Percentiles rank a stretch among this genome's conserved stretches.
Evolutionary conservation across 2,113 vertebrate genomes (phyloP).

Genomic region (Poicephalus gulielmi): DNA sequence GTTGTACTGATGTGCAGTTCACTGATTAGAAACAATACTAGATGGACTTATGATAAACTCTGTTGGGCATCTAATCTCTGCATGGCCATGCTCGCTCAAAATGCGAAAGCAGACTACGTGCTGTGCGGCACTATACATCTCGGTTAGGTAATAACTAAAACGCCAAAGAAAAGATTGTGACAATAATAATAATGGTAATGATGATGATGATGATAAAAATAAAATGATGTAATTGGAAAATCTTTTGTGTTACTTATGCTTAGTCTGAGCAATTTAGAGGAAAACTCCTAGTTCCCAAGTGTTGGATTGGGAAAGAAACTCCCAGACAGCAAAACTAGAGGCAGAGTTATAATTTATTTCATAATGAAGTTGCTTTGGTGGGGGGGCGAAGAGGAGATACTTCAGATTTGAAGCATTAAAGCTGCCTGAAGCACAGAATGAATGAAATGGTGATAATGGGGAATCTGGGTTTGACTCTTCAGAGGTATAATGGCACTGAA

Average conservation of each 20-base stretch:
- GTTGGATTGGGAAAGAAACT: background rate
- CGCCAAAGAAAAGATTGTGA: background rate
- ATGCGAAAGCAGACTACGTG: constrained; percentile 51
- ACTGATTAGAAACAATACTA: constrained; percentile 47
- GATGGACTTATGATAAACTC: constrained; percentile 61
- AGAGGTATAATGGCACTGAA: background rate
- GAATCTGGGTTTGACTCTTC: background rate
- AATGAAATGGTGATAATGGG: background rate
- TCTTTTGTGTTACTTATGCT: background rate
- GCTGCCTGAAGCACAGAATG: background rate
- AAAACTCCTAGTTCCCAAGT: background rate
- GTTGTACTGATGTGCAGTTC: constrained; percentile 19
- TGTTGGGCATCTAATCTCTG: constrained; percentile 68
- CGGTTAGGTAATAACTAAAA: constrained; percentile 39
- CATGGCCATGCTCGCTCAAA: constrained; percentile 34
- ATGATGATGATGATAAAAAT: constrained; percentile 25
- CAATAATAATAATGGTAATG: background rate
- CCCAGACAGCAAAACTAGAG: background rate
- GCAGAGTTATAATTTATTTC: background rate
- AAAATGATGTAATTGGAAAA: constrained; percentile 52
- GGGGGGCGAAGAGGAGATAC: background rate
- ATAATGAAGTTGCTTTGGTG: background rate
- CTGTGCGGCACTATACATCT: constrained; percentile 8
- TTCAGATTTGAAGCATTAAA: background rate
- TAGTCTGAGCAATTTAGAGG: background rate